Conservation (phyloP, 2,797 vertebrate genomes). For the Danionella dracula region DNA sequence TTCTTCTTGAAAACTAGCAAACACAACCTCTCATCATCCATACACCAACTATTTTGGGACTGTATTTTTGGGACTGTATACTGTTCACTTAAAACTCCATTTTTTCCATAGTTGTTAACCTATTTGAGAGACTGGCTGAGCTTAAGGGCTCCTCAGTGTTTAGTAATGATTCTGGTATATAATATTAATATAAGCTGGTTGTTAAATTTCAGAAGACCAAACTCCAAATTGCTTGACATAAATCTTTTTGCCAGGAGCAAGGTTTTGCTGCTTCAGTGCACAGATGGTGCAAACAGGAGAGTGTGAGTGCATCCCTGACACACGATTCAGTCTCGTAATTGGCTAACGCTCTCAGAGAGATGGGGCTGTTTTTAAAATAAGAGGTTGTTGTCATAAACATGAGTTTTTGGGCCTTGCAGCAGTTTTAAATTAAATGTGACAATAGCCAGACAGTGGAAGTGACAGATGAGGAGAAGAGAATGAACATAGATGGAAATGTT, state of each 20-base stretch:
- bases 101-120: background rate
- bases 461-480: slow-evolving; percentile 46
- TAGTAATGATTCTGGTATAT: slow-evolving; percentile 15
- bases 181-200: slow-evolving; percentile 23
- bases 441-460: slow-evolving; percentile 37
- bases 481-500: slow-evolving; percentile 46
- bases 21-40: too few relatives aligned
- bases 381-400: slow-evolving; percentile 21
- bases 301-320: slow-evolving; percentile 5
- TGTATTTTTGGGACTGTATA: too few relatives aligned
- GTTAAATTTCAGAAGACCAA: slow-evolving; percentile 14
- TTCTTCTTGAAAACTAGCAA: too few relatives aligned
- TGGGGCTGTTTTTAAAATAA: background rate
- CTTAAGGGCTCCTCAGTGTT: background rate
- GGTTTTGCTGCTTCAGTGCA: slow-evolving; percentile 19
- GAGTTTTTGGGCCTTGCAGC: slow-evolving; percentile 30
- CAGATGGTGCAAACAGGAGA: slow-evolving; percentile 28
- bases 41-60: too few relatives aligned
- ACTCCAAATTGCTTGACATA: background rate
- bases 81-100: background rate
- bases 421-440: slow-evolving; percentile 42
- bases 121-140: background rate
- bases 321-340: slow-evolving; percentile 21
- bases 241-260: slow-evolving; percentile 7
- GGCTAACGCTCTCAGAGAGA: slow-evolving; percentile 11